Evolutionary conservation across 2,888 invertebrate species (phyloP).

Genomic region (Mechanitis messenoides): DNA sequence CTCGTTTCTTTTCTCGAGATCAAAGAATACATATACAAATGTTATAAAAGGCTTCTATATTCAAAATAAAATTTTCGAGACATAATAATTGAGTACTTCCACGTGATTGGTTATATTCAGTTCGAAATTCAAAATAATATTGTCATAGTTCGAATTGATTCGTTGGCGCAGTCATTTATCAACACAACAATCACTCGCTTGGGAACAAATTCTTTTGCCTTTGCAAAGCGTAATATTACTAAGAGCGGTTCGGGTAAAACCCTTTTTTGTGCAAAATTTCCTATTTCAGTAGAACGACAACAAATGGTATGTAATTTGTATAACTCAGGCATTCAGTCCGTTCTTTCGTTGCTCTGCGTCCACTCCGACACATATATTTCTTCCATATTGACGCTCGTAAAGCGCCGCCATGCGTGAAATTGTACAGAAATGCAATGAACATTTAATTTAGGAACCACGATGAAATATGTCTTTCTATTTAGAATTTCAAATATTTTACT

Average conservation of each 20-base stretch:
- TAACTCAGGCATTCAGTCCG: constrained; percentile 38
- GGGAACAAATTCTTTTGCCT: constrained; percentile 39
- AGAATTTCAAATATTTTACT: constrained; percentile 6
- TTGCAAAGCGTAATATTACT: constrained; percentile 51
- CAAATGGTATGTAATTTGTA: constrained; percentile 61
- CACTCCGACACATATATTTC: constrained; percentile 30
- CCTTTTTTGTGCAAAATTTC: constrained; percentile 51
- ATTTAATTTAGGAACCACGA: constrained; percentile 24
- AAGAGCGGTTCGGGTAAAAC: constrained; percentile 40
- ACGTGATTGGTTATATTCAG: neutral
- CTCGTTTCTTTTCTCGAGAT: too few relatives aligned
- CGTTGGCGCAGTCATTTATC: constrained; percentile 44
- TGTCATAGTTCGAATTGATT: constrained; percentile 24
- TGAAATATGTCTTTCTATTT: constrained; percentile 15
- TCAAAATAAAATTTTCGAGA: too few relatives aligned
- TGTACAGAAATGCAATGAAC: constrained; percentile 24
- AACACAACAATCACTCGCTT: constrained; percentile 45
- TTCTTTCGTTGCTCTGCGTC: constrained; percentile 28
- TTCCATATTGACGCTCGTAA: constrained; percentile 28
- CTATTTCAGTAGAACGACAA: constrained; percentile 54
- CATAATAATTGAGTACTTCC: too few relatives aligned
- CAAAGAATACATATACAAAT: too few relatives aligned
- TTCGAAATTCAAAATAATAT: constrained; percentile 18
- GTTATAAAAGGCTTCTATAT: too few relatives aligned
- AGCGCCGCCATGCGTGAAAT: constrained; percentile 24